These are phyloP conservation scores for Amphimedon queenslandica DNA, from an alignment of 37 sponge, comb jelly and placozoan genomes.

Conservation along the genomic window DNA sequence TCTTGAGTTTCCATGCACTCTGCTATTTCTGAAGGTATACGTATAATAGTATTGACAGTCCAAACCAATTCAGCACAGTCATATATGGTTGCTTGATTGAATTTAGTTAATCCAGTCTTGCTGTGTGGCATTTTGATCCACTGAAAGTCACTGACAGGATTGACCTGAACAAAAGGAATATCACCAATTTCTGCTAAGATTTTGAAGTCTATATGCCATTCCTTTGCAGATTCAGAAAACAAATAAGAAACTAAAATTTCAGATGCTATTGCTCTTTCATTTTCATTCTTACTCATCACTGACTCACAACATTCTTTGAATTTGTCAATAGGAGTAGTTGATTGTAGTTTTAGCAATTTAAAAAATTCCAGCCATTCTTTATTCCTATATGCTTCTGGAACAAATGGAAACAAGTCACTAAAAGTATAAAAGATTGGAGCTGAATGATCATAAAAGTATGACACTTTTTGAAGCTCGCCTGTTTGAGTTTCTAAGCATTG, in stretches of 20 bases:
- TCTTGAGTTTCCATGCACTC: too few species aligned
- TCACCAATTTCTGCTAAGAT: constrained; percentile 3
- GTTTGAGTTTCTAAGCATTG: not conserved
- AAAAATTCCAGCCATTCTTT: constrained; percentile 39
- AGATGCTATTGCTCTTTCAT: too few species aligned
- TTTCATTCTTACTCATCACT: constrained; percentile 4
- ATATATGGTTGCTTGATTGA: not conserved
- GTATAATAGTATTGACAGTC: constrained; percentile 13
- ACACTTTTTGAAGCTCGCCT: not conserved
- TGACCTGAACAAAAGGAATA: constrained; percentile 19
- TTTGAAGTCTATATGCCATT: constrained; percentile 11
- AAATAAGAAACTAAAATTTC: not conserved
- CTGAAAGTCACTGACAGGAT: not conserved
- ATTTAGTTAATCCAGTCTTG: not conserved
- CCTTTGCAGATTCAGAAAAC: not conserved
- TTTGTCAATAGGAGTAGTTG: constrained; percentile 2
- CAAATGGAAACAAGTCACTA: constrained; percentile 6
- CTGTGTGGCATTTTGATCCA: constrained; percentile 2
- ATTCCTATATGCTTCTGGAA: constrained; percentile 5
- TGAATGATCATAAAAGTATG: constrained; percentile 21
- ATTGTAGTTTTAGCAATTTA: constrained; percentile 10
- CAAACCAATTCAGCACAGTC: not conserved
- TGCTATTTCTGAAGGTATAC: constrained; percentile 7
- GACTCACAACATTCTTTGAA: constrained; percentile 9
- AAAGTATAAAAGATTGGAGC: constrained; percentile 15